These are phyloP conservation scores for Scaptomyza flava DNA, from an alignment of 2,888 invertebrate genomes.

Conservation along the genomic window DNA sequence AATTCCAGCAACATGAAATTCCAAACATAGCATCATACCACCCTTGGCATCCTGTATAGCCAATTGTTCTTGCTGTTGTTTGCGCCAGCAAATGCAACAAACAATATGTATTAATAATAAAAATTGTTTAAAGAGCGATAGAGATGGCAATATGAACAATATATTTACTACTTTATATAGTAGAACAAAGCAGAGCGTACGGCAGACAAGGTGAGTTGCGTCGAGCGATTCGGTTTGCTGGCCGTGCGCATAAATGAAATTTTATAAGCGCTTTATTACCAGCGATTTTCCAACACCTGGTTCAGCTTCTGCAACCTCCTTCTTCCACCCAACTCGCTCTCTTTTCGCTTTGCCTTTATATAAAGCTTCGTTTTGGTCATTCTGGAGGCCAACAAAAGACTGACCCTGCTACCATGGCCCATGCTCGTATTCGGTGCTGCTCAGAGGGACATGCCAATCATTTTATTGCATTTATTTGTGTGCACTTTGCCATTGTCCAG, in stretches of 20 bases:
- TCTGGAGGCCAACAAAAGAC: conserved; percentile 12
- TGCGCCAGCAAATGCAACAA: conserved; percentile 64
- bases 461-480: conserved; percentile 78
- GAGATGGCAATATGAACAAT: conserved; percentile 36
- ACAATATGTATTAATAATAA: conserved; percentile 78
- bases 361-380: conserved; percentile 7
- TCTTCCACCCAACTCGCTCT: neutral
- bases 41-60: conserved; percentile 50
- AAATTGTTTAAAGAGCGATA: conserved; percentile 58
- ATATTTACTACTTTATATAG: conserved; percentile 19
- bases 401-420: conserved; percentile 13
- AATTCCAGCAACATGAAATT: conserved; percentile 76
- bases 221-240: conserved; percentile 28
- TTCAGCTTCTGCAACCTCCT: conserved; percentile 15
- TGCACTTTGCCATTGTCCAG: conserved; percentile 76
- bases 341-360: neutral
- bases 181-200: conserved; percentile 2
- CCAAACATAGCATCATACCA: conserved; percentile 72
- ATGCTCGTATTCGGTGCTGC: conserved; percentile 24
- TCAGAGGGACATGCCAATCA: conserved; percentile 73
- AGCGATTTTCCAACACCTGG: conserved; percentile 62
- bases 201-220: too few species aligned
- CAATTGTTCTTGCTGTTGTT: conserved; percentile 23
- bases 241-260: conserved; percentile 72
- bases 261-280: conserved; percentile 80